Base-by-base conservation (phyloP, 1,140 invertebrate species). In the Lordiphosa stackelbergi region DNA sequence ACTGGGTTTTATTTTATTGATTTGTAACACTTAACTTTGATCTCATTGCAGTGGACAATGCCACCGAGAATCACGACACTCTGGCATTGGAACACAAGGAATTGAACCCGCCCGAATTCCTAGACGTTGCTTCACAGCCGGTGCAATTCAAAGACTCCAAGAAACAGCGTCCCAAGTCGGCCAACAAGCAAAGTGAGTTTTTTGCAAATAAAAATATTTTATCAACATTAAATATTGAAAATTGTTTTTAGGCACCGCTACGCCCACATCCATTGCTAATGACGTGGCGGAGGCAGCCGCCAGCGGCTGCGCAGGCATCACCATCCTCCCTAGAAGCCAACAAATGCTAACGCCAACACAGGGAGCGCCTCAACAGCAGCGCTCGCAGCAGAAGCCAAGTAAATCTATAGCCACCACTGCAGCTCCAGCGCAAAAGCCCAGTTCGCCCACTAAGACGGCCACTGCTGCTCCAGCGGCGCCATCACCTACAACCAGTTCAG, bases 181-280 rank as follows among this genome's bases (percentile, higher is more conserved):
- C 77, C 36, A 83, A 83, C 52, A 83, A 83, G 43, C 77, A 83
- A 65, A 83, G 77, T 83, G 16, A 61, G 64, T 54, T 7, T 6
- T 5, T 24, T 24, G 5, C 4, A 5, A 24, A 5, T 24, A 24
- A 5, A 24, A 24, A 5, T 5, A 24, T 24, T 24, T 24, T 24
- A 19, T 19, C 19, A 6, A 24, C 5, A 5, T 24, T 24, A 5
- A 6, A 24, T 24, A 5, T 24, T 24, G 5, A 6, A 24, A 5
- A 24, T 24, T 24, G 22, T 5, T 24, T 24, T 5, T 6, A 24
- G 22, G 4, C 22, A 24, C 22, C 5, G 77, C 78, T 11, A 83
- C 77, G 35, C 77, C 77, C 5, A 69, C 65, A 36, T 83, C 77
- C 4, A 83, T 83, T 41, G 77, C 75, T 28, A 81, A 72, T 59